Percentiles rank a stretch among this genome's conserved stretches.
These are phyloP conservation scores for Pan paniscus DNA, from an alignment of 2,113 vertebrate genomes.

Conservation along the genomic window DNA sequence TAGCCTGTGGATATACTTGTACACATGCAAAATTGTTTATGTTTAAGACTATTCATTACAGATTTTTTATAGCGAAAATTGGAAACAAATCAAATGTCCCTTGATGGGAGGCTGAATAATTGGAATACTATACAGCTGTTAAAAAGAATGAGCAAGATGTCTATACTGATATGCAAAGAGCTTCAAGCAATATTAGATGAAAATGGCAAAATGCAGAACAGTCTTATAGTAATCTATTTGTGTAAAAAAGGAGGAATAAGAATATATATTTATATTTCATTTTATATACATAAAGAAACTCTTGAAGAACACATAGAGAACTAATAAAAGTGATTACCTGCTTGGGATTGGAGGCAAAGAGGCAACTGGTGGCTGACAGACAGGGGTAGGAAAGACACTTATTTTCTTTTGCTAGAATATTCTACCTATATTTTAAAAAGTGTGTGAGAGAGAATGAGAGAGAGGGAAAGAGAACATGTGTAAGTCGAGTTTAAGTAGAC, in stretches of 20 bases:
- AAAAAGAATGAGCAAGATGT: neutral
- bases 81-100: neutral
- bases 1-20: neutral
- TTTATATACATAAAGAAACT: neutral
- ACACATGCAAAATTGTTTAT: neutral
- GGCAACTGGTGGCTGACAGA: neutral
- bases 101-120: neutral
- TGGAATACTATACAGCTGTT: neutral
- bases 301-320: neutral
- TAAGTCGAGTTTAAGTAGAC: conserved; percentile 21
- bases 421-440: neutral
- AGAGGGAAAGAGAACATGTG: neutral
- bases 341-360: neutral
- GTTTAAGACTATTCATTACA: neutral
- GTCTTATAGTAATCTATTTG: neutral
- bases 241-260: neutral
- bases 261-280: neutral
- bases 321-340: conserved; percentile 18
- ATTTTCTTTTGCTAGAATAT: conserved; percentile 36
- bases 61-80: conserved; percentile 26
- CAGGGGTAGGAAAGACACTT: neutral
- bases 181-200: neutral
- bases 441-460: neutral
- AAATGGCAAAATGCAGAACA: neutral
- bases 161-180: neutral